Evolutionary conservation across 2,888 invertebrate species (phyloP).

Genomic region (Loripinus fragilis): DNA sequence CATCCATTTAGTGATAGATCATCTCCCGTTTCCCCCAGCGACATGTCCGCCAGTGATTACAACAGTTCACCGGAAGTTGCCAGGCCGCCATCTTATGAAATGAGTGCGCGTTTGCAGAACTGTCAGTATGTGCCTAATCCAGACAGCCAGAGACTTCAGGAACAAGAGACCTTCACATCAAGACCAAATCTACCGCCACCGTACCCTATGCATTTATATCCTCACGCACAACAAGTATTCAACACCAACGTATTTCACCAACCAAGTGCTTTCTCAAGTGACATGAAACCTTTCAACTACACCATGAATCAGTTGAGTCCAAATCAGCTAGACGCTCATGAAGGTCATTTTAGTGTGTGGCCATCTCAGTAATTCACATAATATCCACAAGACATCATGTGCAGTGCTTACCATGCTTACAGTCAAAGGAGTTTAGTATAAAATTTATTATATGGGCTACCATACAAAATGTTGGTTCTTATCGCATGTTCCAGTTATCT

Average conservation of each 20-base stretch:
- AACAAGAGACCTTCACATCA: background rate
- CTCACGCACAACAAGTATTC: background rate
- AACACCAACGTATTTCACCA: background rate
- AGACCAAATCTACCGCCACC: background rate
- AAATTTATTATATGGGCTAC: too few relatives aligned
- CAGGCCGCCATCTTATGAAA: background rate
- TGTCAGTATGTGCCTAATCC: background rate
- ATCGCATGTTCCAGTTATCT: too few relatives aligned
- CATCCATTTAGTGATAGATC: constrained; percentile 29
- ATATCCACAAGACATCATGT: background rate
- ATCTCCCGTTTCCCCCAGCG: constrained; percentile 43
- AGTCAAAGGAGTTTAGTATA: too few relatives aligned
- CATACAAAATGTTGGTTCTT: too few relatives aligned
- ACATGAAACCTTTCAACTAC: constrained; percentile 6
- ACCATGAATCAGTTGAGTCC: background rate
- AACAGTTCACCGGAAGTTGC: constrained; percentile 49
- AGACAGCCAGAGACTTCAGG: background rate
- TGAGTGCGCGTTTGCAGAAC: background rate
- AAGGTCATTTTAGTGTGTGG: background rate
- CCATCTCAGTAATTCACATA: background rate
- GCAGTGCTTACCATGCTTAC: background rate
- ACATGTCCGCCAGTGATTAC: constrained; percentile 48
- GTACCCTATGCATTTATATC: background rate
- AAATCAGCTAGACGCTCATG: background rate
- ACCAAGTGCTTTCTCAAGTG: background rate